Evolutionary conservation across 1,140 invertebrate genomes (phyloP).

Genomic region (Dendroctonus valens): DNA sequence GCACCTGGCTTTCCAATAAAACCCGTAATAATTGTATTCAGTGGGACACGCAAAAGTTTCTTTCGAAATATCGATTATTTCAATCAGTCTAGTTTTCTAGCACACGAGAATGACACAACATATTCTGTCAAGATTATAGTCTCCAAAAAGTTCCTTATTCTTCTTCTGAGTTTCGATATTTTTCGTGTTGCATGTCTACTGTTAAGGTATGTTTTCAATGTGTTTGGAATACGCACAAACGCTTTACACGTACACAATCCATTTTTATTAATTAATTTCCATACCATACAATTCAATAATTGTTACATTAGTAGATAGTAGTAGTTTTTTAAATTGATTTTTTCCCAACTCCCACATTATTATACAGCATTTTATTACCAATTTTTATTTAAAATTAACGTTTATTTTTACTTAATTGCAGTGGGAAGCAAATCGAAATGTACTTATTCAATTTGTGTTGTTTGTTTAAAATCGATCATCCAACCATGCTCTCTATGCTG

Average conservation of each 20-base stretch:
- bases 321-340: too few relatives aligned
- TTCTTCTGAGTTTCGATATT: neutral
- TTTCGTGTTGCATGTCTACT: conserved; percentile 36
- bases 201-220: conserved; percentile 29
- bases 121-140: conserved; percentile 27
- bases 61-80: conserved; percentile 39
- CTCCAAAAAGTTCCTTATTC: conserved; percentile 3
- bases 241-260: neutral
- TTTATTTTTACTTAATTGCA: too few relatives aligned
- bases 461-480: too few relatives aligned
- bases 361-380: too few relatives aligned
- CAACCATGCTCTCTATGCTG: too few relatives aligned
- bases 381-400: too few relatives aligned
- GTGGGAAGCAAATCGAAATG: too few relatives aligned
- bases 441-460: too few relatives aligned
- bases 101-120: conserved; percentile 35
- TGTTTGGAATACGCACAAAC: neutral
- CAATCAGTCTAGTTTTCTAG: conserved; percentile 30
- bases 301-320: conserved; percentile 3
- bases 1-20: conserved; percentile 14
- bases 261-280: conserved; percentile 8
- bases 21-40: conserved; percentile 5
- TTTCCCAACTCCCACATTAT: too few relatives aligned
- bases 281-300: conserved; percentile 1
- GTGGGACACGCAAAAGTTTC: conserved; percentile 21